Base-by-base conservation (phyloP, 2,113 vertebrate genomes). In the Coracopsis vasa region DNA sequence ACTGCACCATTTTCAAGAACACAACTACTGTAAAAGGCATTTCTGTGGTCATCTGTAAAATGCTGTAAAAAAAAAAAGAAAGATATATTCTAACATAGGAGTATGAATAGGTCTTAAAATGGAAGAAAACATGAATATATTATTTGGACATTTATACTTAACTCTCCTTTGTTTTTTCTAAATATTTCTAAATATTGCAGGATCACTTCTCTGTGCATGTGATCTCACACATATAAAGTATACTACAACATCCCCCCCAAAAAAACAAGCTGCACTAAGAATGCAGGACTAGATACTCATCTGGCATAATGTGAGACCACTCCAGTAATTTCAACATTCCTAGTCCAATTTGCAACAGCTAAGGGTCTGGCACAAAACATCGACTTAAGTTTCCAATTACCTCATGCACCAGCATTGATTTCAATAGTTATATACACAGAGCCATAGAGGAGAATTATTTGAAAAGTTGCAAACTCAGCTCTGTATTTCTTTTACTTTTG, bases 391-490 rank as follows among this genome's bases (percentile, higher is more conserved):
- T 97, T 96, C 86, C 90, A 97, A 92, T 96, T 92, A 97, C 92
- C 81, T 93, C 94, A 93, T 92, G 80, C 75, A 86, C 64, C 31
- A 86, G 96, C 96, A 94, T 77, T 95, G 91, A 95, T 96, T 97
- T 94, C 88, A 94, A 86, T 85, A 96, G 65, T 75, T 86, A 84
- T 45, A 94, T 72, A 89, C 83, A 92, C 82, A 93, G 2, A 86
- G 82, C 73, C 75, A 91, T 51, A 87, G 72, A 94, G 72, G 23
- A 84, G 80, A 95, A 96, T 92, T 96, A 88, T 81, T 86, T 41
- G 28, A 89, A 86, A 97, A 88, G 95, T 92, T 97, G 95, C 96
- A 95, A 96, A 86, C 71, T 95, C 94, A 94, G 92, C 80, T 89
- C 74, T 92, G 35, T 80, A 80, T 85, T 95, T 87, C 81, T 95